Evolutionary conservation across 1,140 invertebrate genomes (phyloP).

Genomic region (Drosophila tropicalis): DNA sequence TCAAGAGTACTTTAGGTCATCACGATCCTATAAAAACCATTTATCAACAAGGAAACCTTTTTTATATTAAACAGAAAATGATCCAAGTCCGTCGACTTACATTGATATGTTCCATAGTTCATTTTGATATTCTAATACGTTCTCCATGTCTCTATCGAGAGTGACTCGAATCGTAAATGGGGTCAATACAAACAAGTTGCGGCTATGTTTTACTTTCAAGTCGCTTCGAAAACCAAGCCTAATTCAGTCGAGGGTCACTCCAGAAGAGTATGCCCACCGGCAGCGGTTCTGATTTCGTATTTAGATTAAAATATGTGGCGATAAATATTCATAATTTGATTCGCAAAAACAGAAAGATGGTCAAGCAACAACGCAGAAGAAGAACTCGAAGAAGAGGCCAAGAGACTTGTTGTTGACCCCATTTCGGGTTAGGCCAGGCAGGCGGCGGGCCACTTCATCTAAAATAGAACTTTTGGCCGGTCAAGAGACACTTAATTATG

Average conservation of each 20-base stretch:
- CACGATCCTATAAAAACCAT: too few species aligned
- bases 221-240: constrained; percentile 20
- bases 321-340: constrained; percentile 60
- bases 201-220: constrained; percentile 46
- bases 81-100: too few species aligned
- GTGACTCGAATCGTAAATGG: constrained; percentile 8
- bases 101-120: too few species aligned
- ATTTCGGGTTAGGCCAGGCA: constrained; percentile 33
- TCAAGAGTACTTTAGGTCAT: too few species aligned
- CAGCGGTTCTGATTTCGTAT: constrained; percentile 29
- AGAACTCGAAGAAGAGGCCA: constrained; percentile 24
- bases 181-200: constrained; percentile 35
- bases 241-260: constrained; percentile 38
- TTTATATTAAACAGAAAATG: too few species aligned
- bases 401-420: constrained; percentile 60
- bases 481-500: constrained; percentile 58
- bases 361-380: constrained; percentile 24
- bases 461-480: constrained; percentile 65
- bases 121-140: too few species aligned
- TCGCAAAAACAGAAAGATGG: constrained; percentile 45
- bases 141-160: neutral
- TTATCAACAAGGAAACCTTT: too few species aligned
- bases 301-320: constrained; percentile 22
- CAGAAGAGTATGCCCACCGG: constrained; percentile 8
- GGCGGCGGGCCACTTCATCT: constrained; percentile 30